Base-by-base conservation (phyloP, 2,888 invertebrate genomes). In the Ichneumoninae sp. region DNA sequence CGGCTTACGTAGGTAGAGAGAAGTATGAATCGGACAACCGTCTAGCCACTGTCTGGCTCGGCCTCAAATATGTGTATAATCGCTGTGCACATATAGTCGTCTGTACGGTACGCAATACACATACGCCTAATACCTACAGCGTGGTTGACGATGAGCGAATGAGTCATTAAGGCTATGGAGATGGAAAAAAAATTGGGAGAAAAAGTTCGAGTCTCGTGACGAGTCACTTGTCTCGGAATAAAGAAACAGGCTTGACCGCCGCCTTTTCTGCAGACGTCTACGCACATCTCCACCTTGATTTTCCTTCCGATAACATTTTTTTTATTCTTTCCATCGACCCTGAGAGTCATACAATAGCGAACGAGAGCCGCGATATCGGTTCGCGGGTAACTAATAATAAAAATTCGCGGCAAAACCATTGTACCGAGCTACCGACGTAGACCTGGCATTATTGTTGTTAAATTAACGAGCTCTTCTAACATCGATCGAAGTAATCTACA, bases 31-130 rank as follows among this genome's bases (percentile, higher is more conserved):
- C 84, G 84, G 74, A 82, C 87, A 83, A 88, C 88, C 89, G 90
- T 89, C 89, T 89, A 89, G 89, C 87, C 87, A 88, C 89, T 86
- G 89, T 89, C 89, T 89, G 89, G 89, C 47, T 80, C 74, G 70
- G 80, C 72, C 62, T 83, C 84, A 52, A 75, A 82, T 84, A 70
- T 54, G 78, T 74, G 26, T 74, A 33, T 74, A 69, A 62, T 50
- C 60, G 60, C 19, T 13, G 26, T 4, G 36, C 36, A 36, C 19
- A 54, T 13, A 19, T 19, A 50, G 47, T n/a, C 52, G 30, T 4
- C 16, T 52, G 60, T 60, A 54, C 19, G 22, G 54, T 54, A 54
- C 22, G 22, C 54, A 10, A 54, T 54, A 54, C 19, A 47, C 33
- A 44, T n/a, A 33, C 57, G 10, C 54, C 30, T 19, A 72, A 50